Evolutionary conservation across 2,113 vertebrate species (phyloP).

Genomic region (Phainopepla nitens): DNA sequence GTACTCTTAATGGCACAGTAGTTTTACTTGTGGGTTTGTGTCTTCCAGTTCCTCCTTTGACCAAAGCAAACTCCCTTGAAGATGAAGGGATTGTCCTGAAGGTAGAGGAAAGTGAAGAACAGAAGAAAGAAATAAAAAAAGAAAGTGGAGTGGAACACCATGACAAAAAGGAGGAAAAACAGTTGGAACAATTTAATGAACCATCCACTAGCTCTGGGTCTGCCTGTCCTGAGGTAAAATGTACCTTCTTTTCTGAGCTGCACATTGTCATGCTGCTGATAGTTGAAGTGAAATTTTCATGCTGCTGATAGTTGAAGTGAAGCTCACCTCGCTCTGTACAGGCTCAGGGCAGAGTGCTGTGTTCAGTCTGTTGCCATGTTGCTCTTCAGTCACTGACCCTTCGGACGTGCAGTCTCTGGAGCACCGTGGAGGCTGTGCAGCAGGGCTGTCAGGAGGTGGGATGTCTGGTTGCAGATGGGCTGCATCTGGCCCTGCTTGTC

Average conservation of each 20-base stretch:
- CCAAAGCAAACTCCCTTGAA: constrained; percentile 63
- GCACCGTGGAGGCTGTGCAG: accelerated
- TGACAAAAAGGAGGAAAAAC: constrained; percentile 36
- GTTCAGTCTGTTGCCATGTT: not conserved
- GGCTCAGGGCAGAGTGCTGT: not conserved
- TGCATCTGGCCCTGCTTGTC: not conserved
- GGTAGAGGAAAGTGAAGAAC: constrained; percentile 60
- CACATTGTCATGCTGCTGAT: accelerated
- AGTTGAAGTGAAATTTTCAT: too few relatives aligned
- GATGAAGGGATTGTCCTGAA: constrained; percentile 65
- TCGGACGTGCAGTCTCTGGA: accelerated
- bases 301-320: not conserved
- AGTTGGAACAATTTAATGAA: constrained; percentile 52
- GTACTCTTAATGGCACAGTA: not conserved
- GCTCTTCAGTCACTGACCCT: not conserved
- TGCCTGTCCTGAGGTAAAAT: constrained; percentile 63
- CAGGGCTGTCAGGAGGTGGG: not conserved
- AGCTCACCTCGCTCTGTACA: not conserved
- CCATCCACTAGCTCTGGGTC: constrained; percentile 74
- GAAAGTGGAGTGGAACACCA: constrained; percentile 51
- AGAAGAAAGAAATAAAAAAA: constrained; percentile 49
- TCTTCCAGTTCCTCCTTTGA: constrained; percentile 70
- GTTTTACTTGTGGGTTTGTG: not conserved
- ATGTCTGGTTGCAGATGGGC: not conserved
- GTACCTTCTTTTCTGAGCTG: not conserved